These are phyloP conservation scores for Ardeotis arabs DNA, from an alignment of 2,113 vertebrate genomes.

Conservation along the genomic window DNA sequence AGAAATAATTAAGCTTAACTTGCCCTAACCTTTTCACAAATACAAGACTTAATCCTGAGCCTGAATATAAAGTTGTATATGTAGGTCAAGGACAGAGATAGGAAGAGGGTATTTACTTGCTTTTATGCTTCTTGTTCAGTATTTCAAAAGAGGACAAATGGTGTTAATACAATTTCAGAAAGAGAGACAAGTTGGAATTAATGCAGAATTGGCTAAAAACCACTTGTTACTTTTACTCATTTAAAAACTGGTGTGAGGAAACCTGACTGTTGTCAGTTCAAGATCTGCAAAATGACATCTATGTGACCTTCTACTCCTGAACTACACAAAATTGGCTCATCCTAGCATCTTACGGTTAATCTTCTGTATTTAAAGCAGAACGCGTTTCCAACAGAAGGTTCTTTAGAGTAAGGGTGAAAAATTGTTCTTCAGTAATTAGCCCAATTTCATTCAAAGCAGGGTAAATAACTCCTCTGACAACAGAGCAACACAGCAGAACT, in stretches of 20 bases:
- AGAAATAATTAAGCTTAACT: not conserved
- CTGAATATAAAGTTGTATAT: not conserved
- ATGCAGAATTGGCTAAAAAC: not conserved
- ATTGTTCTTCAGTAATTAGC: not conserved
- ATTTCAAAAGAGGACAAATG: not conserved
- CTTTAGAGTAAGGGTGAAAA: not conserved
- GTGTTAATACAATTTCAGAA: not conserved
- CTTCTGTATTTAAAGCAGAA: not conserved
- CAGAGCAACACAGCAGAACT: not conserved
- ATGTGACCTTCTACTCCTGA: not conserved
- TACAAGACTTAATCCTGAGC: not conserved
- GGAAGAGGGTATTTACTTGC: not conserved
- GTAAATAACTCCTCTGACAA: not conserved
- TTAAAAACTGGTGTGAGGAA: not conserved
- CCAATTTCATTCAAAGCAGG: not conserved
- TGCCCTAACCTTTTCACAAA: slow-evolving; percentile 10
- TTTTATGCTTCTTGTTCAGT: not conserved
- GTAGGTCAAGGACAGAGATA: slow-evolving; percentile 12
- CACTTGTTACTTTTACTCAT: not conserved
- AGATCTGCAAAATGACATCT: not conserved
- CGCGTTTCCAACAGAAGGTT: not conserved
- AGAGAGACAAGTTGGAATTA: not conserved
- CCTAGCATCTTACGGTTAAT: not conserved
- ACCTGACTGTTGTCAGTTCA: not conserved
- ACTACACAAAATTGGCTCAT: not conserved